Evolutionary conservation across 2,797 vertebrate genomes (phyloP).

Genomic region (Tadarida brasiliensis): DNA sequence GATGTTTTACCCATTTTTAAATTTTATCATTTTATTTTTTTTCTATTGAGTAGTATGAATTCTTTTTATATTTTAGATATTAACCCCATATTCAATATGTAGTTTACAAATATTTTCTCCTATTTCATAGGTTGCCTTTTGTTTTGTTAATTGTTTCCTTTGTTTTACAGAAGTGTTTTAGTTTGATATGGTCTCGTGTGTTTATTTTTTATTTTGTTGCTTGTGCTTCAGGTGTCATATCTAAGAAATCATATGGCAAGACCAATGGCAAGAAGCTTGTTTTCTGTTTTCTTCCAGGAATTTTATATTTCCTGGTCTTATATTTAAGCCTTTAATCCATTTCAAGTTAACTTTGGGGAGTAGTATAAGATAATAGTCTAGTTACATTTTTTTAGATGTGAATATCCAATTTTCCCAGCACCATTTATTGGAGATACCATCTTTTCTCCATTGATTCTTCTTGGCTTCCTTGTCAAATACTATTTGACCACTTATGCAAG

Average conservation of each 20-base stretch:
- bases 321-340: neutral
- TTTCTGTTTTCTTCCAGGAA: neutral
- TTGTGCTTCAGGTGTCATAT: neutral
- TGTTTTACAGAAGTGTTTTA: neutral
- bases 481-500: neutral
- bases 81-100: neutral
- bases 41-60: neutral
- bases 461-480: neutral
- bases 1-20: neutral
- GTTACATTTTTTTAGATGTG: neutral
- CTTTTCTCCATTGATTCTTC: neutral
- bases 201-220: neutral
- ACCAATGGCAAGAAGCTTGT: neutral
- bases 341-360: neutral
- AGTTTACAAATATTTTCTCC: neutral
- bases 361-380: neutral
- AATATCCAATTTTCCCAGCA: neutral
- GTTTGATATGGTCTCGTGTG: neutral
- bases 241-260: neutral
- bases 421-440: neutral
- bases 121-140: neutral
- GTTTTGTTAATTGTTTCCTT: neutral
- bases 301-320: neutral
- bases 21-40: neutral
- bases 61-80: neutral